Evolutionary conservation across 2,888 invertebrate species (phyloP).

Genomic region (Thyatira batis): DNA sequence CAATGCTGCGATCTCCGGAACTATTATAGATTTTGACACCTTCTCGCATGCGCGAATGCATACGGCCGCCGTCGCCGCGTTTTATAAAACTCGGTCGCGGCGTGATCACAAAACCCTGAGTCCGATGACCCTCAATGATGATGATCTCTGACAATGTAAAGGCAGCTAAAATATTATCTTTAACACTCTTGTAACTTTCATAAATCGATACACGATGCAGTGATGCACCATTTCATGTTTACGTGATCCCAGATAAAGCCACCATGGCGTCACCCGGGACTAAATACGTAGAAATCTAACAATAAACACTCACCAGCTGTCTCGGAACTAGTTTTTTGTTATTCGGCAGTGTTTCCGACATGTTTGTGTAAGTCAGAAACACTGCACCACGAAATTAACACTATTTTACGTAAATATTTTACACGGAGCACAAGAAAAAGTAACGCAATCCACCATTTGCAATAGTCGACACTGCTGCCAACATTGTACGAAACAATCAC

Average conservation of each 20-base stretch:
- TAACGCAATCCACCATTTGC: conserved; percentile 83
- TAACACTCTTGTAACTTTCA: conserved; percentile 56
- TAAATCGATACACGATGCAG: conserved; percentile 81
- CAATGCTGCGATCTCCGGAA: conserved; percentile 66
- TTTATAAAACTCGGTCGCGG: conserved; percentile 75
- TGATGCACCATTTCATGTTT: conserved; percentile 83
- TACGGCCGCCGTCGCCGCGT: conserved; percentile 75
- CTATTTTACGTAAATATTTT: conserved; percentile 84
- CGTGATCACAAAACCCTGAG: conserved; percentile 72
- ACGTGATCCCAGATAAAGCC: conserved; percentile 85
- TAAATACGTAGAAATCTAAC: conserved; percentile 79
- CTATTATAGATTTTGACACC: conserved; percentile 81
- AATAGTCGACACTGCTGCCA: conserved; percentile 80
- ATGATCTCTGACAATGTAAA: conserved; percentile 46
- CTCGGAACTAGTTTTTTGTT: conserved; percentile 83
- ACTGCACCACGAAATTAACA: conserved; percentile 77
- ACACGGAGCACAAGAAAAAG: conserved; percentile 82
- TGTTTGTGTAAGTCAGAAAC: conserved; percentile 80
- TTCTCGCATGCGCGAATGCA: conserved; percentile 81
- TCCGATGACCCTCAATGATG: conserved; percentile 66
- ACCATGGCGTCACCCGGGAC: conserved; percentile 85
- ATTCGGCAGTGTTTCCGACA: conserved; percentile 83
- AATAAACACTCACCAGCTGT: conserved; percentile 84
- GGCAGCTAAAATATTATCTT: conserved; percentile 39
- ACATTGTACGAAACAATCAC: conserved; percentile 68